These are phyloP conservation scores for Wiebesia pumilae DNA, from an alignment of 1,140 invertebrate species.

Conservation along the genomic window DNA sequence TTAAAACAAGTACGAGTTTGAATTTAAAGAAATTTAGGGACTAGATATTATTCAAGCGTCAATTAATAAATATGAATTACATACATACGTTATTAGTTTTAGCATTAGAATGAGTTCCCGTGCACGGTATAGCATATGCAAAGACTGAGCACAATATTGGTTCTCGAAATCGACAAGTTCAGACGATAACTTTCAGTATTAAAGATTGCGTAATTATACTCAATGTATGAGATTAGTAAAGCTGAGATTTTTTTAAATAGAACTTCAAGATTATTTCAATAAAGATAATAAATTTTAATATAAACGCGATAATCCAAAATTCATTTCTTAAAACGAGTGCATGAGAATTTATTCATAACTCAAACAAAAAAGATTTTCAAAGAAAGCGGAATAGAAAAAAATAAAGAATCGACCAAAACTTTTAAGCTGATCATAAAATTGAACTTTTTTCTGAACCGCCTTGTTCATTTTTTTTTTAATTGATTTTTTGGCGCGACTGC, in stretches of 20 bases:
- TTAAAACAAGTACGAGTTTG: background rate
- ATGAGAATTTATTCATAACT: background rate
- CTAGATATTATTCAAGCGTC: constrained; percentile 4
- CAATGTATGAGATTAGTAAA: background rate
- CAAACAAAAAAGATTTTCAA: background rate
- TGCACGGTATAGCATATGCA: constrained; percentile 24
- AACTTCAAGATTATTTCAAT: background rate
- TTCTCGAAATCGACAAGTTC: constrained; percentile 27
- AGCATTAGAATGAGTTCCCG: constrained; percentile 1
- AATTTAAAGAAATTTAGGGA: background rate
- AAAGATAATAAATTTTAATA: background rate
- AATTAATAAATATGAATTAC: background rate
- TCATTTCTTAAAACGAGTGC: background rate
- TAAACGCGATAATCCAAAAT: background rate
- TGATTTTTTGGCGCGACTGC: background rate
- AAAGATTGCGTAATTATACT: background rate
- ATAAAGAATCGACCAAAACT: background rate
- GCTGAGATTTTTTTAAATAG: background rate
- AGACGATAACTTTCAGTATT: background rate
- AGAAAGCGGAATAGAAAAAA: background rate
- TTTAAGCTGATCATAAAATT: background rate
- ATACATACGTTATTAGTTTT: background rate
- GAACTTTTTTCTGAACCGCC: background rate
- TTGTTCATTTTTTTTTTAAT: background rate
- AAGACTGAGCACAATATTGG: background rate